Evolutionary conservation across 1,140 invertebrate species (phyloP).

Genomic region (Alviniconcha marisindica): DNA sequence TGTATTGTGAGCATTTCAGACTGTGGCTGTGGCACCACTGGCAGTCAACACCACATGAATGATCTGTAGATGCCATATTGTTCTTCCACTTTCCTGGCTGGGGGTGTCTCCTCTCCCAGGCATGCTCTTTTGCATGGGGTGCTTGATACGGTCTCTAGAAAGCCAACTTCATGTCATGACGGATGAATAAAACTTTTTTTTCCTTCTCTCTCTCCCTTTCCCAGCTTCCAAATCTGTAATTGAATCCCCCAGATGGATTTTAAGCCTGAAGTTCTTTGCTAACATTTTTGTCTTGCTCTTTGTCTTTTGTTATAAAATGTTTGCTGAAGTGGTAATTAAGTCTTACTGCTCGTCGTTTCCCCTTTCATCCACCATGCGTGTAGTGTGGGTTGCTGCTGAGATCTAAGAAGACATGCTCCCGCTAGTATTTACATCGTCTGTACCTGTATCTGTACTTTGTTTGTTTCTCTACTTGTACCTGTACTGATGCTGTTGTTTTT

Average conservation of each 20-base stretch:
- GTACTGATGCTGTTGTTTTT: slow-evolving; percentile 22
- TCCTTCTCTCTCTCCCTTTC: too few species aligned
- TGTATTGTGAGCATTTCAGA: slow-evolving; percentile 9
- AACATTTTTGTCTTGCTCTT: neutral
- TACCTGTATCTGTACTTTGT: slow-evolving; percentile 21
- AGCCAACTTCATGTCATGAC: neutral
- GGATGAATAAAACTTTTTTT: neutral
- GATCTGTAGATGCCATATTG: slow-evolving; percentile 19
- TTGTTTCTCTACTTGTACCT: neutral
- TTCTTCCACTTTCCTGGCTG: slow-evolving; percentile 30
- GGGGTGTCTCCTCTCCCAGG: slow-evolving; percentile 2
- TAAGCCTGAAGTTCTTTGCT: neutral
- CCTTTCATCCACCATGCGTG: neutral
- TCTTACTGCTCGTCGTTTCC: neutral
- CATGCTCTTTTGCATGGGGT: slow-evolving; percentile 36
- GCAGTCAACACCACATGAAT: too few species aligned
- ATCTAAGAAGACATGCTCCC: slow-evolving; percentile 1
- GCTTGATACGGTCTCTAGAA: slow-evolving; percentile 22
- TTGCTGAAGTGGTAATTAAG: too few species aligned
- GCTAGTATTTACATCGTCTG: neutral
- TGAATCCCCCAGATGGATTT: too few species aligned
- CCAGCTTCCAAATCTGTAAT: too few species aligned
- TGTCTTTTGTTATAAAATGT: neutral
- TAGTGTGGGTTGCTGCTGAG: slow-evolving; percentile 13
- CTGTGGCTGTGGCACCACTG: neutral